Conservation (phyloP, 2,888 invertebrate species). For the Spilosoma lubricipeda region DNA sequence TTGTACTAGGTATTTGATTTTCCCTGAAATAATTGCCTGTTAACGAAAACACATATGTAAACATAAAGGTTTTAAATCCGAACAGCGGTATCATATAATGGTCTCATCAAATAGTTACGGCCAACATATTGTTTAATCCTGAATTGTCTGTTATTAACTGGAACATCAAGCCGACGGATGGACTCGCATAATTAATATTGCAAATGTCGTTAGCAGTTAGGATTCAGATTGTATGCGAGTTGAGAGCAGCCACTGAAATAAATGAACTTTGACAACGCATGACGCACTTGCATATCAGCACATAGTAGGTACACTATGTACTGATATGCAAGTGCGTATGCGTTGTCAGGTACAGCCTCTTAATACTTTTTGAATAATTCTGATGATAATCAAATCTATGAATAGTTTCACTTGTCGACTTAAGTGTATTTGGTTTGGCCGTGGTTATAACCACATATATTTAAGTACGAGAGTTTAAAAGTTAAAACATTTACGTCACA, state of each 20-base stretch:
- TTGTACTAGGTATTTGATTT: background rate
- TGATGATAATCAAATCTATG: too few relatives aligned
- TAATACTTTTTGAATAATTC: background rate
- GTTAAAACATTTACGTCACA: too few relatives aligned
- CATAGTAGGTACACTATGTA: too few relatives aligned
- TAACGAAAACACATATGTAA: slow-evolving; percentile 27
- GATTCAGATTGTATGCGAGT: slow-evolving; percentile 56
- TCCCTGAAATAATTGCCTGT: slow-evolving; percentile 22
- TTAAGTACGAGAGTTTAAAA: too few relatives aligned
- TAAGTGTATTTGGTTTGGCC: too few relatives aligned
- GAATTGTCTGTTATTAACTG: slow-evolving; percentile 75
- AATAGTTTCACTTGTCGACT: too few relatives aligned
- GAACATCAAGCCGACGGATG: slow-evolving; percentile 66
- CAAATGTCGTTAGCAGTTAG: slow-evolving; percentile 83
- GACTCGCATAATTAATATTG: slow-evolving; percentile 82
- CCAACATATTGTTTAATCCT: slow-evolving; percentile 73
- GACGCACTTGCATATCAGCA: slow-evolving; percentile 12
- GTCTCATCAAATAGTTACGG: slow-evolving; percentile 73
- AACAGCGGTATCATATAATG: slow-evolving; percentile 56
- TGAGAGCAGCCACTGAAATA: slow-evolving; percentile 21
- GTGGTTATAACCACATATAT: too few relatives aligned
- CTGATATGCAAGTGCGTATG: too few relatives aligned
- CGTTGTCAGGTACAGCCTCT: too few relatives aligned
- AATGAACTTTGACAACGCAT: slow-evolving; percentile 26
- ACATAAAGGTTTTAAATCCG: slow-evolving; percentile 53